Evolutionary conservation across 2,113 vertebrate species (phyloP).

Genomic region (Nerophis ophidion): DNA sequence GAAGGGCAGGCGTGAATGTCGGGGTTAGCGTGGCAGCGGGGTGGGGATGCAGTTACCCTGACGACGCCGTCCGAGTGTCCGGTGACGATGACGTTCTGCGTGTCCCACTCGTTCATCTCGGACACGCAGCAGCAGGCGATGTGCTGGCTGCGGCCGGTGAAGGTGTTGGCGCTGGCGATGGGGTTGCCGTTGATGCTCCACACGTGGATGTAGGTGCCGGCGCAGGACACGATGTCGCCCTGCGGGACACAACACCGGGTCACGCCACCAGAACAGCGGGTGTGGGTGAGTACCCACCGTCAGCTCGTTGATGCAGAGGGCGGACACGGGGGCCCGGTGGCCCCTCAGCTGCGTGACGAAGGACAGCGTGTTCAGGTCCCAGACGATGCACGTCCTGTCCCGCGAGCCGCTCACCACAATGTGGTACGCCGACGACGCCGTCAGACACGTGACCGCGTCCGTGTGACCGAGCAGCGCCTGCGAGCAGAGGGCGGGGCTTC

Average conservation of each 20-base stretch:
- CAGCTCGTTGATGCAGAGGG: conserved; percentile 95
- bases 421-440: conserved; percentile 88
- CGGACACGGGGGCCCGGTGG: conserved; percentile 90
- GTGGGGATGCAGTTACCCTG: conserved; percentile 67
- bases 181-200: conserved; percentile 99
- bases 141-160: conserved; percentile 92
- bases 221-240: conserved; percentile 95
- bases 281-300: conserved; percentile 73
- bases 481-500: fast-evolving
- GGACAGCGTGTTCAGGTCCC: conserved; percentile 95
- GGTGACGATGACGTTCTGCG: conserved; percentile 94
- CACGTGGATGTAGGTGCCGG: conserved; percentile 91
- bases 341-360: conserved; percentile 94
- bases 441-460: conserved; percentile 88
- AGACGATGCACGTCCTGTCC: conserved; percentile 96
- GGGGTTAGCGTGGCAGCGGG: no score
- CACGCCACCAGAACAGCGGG: not conserved
- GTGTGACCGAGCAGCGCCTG: conserved; percentile 96
- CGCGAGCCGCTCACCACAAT: conserved; percentile 94
- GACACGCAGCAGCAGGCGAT: conserved; percentile 95
- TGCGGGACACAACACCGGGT: conserved; percentile 36
- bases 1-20: not conserved
- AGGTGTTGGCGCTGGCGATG: conserved; percentile 91
- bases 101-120: conserved; percentile 99
- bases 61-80: conserved; percentile 96